Evolutionary conservation across 2,888 invertebrate species (phyloP), one percentile per base, ranked within the genome.

Genomic region (Volucella bombylans): DNA sequence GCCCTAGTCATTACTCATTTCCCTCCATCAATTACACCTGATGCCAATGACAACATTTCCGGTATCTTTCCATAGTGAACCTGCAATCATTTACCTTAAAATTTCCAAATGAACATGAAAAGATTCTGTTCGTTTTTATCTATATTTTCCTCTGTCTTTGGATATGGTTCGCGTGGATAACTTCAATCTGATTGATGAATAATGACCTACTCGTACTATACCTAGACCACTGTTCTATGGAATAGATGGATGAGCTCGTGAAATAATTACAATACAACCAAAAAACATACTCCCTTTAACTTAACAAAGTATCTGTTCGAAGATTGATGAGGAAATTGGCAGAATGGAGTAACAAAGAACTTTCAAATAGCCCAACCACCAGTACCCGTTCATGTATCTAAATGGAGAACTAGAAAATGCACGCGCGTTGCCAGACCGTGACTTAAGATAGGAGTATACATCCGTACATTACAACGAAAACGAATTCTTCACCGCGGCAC

Each of bases 151-250:
- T 52, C 12, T n/a, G 31, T 55, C 11, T 14, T 23, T 31, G 6
- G 9, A 14, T 14, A 39, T 45, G 14, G 23, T 57, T 68, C 14
- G 68, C 65, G 65, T 71, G 71, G 61, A 72, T 54, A 67, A 72
- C 67, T 61, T 55, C 77, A 49, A 54, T 71, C 67, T 77, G 82
- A 82, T 82, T 82, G 82, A 82, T 82, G 77, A 77, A 41, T 41
- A 82, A 47, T 64, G 69, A 67, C 47, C 59, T 65, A 55, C 39
- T 39, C 43, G 49, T 12, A 49, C 12, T 12, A 38, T 45, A 10
- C 10, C 43, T 15, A 45, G 45, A 61, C 71, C 45, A 11, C 12
- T n/a, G 12, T 45, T n/a, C 64, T 71, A 49, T 50, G 55, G 41
- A 38, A 41, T 12, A 41, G 59, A 71, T 69, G 49, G 49, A 69